phyloP scores from a whole-genome alignment of 2,113 vertebrate genomes.

The Echinops telfairi region DNA sequence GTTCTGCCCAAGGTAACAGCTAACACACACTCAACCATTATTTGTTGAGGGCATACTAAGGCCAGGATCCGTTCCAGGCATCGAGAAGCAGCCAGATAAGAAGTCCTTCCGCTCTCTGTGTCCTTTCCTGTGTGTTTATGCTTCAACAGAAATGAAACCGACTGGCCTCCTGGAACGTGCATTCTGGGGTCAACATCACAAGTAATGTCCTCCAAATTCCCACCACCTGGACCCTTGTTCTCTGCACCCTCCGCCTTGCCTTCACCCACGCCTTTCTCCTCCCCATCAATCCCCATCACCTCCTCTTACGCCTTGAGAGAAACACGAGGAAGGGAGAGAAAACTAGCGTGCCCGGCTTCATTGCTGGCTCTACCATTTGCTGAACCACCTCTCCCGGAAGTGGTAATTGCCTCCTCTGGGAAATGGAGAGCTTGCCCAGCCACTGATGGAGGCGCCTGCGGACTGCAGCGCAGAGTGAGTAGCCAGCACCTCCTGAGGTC shows the following conservation, averaged over 20 bases:
- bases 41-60: not conserved
- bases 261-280: not conserved
- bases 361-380: not conserved
- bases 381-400: not conserved
- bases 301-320: not conserved
- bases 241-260: not conserved
- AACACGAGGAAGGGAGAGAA: not conserved
- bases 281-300: not conserved
- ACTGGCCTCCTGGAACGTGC: not conserved
- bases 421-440: not conserved
- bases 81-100: not conserved
- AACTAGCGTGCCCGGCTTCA: not conserved
- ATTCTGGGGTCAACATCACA: not conserved
- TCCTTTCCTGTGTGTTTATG: not conserved
- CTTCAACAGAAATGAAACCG: not conserved
- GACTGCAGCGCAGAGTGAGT: not conserved
- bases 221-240: not conserved
- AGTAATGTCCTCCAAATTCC: not conserved
- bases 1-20: not conserved
- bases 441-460: not conserved
- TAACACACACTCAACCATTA: slow-evolving; percentile 10
- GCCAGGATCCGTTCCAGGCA: not conserved
- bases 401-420: slow-evolving; percentile 13
- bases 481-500: not conserved
- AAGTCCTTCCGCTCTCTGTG: not conserved